Evolutionary conservation across 2,888 invertebrate genomes (phyloP), one percentile per base, ranked within the genome.

Genomic region (Hydriomena furcata): DNA sequence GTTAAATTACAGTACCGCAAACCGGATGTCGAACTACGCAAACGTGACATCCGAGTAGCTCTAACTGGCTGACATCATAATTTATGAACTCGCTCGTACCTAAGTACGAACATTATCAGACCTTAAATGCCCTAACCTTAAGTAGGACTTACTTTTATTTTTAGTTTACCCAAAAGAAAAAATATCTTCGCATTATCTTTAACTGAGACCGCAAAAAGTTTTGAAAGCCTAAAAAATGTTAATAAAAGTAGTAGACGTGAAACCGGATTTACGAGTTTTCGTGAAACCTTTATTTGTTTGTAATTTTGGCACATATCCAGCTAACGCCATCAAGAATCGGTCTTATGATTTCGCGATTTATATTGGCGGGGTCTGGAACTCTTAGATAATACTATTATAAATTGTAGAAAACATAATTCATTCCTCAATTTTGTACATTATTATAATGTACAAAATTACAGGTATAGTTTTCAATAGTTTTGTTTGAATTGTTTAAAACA

Each of bases 221-320:
- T 32, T 37, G 36, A 31, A 38, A 47, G 40, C 7, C 30, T 11
- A 7, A 40, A 37, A 50, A 44, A 43, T n/a, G 28, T 32, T 38
- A 38, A 20, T 42, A 46, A 41, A 46, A 46, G 8, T 24, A 31
- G 46, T 32, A 36, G 21, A 40, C 50, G 44, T 50, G 38, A 50
- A 49, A 32, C 35, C 12, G 32, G 34, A 48, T 57, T 53, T 53
- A 57, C 48, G 45, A 47, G 42, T 28, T 41, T 43, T 13, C 45
- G 35, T 32, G 42, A 51, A 45, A 53, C 42, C 41, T 51, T 57
- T 51, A 57, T 53, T 50, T 50, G 44, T 45, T 51, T 40, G 52
- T 57, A 52, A 56, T 52, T 52, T 47, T 52, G 52, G 47, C 56
- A 47, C 40, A 10, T 34, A 17, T 30, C 52, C 56, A 50, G 34